phyloP scores from a whole-genome alignment of 2,113 vertebrate genomes.

The Smithornis capensis region DNA sequence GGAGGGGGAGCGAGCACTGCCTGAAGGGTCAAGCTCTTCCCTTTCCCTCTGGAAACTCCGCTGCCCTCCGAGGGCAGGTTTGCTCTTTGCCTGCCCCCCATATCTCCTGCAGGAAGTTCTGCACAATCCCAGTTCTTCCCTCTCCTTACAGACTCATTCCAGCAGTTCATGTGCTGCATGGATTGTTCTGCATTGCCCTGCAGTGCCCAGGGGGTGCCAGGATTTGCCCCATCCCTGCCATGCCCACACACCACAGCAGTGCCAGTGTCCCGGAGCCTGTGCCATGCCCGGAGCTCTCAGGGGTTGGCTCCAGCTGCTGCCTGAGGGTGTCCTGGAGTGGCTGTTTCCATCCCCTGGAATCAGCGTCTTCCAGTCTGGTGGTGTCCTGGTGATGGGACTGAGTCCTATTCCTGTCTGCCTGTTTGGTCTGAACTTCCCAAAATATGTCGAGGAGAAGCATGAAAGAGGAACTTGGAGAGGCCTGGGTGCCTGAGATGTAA shows the following conservation, averaged over 20 bases:
- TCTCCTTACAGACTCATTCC: not conserved
- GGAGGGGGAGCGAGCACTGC: not conserved
- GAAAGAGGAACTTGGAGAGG: conserved; percentile 25
- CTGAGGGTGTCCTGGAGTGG: not conserved
- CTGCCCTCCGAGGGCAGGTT: not conserved
- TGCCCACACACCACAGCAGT: not conserved
- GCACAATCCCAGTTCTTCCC: not conserved
- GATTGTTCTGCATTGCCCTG: not conserved
- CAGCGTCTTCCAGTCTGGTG: accelerated
- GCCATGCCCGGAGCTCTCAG: not conserved
- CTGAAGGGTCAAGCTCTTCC: not conserved
- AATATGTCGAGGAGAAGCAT: not conserved
- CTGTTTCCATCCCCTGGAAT: not conserved
- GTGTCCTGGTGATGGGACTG: not conserved
- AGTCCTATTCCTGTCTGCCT: not conserved
- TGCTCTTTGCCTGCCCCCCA: not conserved
- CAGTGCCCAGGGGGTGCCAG: not conserved
- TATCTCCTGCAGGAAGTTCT: not conserved
- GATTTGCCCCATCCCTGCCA: not conserved
- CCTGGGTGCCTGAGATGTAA: not conserved
- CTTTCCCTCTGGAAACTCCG: not conserved
- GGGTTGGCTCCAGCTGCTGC: not conserved
- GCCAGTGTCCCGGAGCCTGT: not conserved
- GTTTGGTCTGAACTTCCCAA: not conserved
- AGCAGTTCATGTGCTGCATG: not conserved